Evolutionary conservation across 2,797 vertebrate genomes (phyloP), one percentile per base, ranked within the genome.

Genomic region (Silurus lanzhouensis): DNA sequence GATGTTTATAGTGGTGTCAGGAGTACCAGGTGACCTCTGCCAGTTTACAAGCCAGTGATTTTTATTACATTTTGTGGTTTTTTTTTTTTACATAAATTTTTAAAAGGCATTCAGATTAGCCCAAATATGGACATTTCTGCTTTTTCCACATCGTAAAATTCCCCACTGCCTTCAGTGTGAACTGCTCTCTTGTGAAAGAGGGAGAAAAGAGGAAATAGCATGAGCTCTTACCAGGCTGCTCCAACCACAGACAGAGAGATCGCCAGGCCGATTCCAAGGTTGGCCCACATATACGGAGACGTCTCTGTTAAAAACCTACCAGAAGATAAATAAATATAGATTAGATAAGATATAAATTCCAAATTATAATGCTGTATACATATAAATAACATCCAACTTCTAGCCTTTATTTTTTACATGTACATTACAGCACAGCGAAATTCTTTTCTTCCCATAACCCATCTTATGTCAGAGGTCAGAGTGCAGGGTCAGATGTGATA

Each of bases 211-310:
- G 91, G 90, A 92, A 90, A 66, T 27, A 7, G 76, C 13, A 4
- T 3, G 15, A 44, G 7, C 14, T 94, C 97, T 97, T 91, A 99
- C 98, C 98, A 99, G 83, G 98, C 98, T 86, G 98, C 98, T 71
- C 98, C 98, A 81, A 99, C 98, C 82, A 99, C 98, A 15, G 98
- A 99, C 81, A 99, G 92, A 17, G 98, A 99, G 89, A 99, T 99
- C 89, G 98, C 96, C 90, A 99, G 90, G 64, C 98, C 97, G 83
- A 99, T 99, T 83, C 98, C 98, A 90, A 99, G 95, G 91, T 97
- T 98, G 77, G 95, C 97, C 98, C 98, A 99, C 98, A 99, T 99
- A 89, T 96, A 99, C 6, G 98, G 98, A 0, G 98, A 99, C 0
- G 98, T 99, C 92, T 99, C 98, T 0, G 97, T 98, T 87, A 99